Percentiles rank a stretch among this genome's conserved stretches.
phyloP scores from a whole-genome alignment of 2,888 invertebrate genomes.

The Allygus modestus region DNA sequence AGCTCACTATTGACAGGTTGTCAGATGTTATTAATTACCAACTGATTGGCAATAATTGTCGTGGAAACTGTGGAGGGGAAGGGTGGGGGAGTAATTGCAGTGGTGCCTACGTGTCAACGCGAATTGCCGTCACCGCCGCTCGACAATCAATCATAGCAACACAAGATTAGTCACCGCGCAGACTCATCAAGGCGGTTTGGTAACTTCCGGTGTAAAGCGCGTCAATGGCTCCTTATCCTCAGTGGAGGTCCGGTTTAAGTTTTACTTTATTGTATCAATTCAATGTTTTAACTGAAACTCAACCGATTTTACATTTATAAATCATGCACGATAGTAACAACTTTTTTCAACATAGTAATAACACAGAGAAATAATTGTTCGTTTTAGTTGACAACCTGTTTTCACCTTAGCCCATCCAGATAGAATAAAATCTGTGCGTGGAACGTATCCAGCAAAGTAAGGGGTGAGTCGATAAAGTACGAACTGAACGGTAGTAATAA shows the following conservation, averaged over 20 bases:
- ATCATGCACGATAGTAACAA: no score
- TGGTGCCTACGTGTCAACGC: slow-evolving; percentile 7
- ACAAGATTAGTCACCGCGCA: slow-evolving; percentile 13
- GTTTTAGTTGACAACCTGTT: no score
- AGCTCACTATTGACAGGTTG: neutral
- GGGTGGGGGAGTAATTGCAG: slow-evolving; percentile 18
- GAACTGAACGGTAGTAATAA: no score
- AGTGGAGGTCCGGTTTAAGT: neutral
- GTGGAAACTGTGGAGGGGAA: slow-evolving; percentile 2
- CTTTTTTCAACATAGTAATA: no score
- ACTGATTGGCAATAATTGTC: slow-evolving; percentile 19
- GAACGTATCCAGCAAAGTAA: no score
- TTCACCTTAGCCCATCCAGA: no score
- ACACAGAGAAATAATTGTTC: no score
- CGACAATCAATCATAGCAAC: slow-evolving; percentile 32
- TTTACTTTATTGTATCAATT: neutral
- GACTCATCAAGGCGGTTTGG: neutral
- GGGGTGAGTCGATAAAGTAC: no score
- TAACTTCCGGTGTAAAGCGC: neutral
- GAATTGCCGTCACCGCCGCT: slow-evolving; percentile 28
- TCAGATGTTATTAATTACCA: slow-evolving; percentile 26
- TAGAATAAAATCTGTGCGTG: no score
- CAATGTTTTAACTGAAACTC: no score
- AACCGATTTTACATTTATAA: no score
- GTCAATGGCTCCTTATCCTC: neutral